A percentile compares a stretch with the other conserved stretches of the same genome.
phyloP scores from a whole-genome alignment of 2,113 vertebrate genomes.

The Setophaga coronata region DNA sequence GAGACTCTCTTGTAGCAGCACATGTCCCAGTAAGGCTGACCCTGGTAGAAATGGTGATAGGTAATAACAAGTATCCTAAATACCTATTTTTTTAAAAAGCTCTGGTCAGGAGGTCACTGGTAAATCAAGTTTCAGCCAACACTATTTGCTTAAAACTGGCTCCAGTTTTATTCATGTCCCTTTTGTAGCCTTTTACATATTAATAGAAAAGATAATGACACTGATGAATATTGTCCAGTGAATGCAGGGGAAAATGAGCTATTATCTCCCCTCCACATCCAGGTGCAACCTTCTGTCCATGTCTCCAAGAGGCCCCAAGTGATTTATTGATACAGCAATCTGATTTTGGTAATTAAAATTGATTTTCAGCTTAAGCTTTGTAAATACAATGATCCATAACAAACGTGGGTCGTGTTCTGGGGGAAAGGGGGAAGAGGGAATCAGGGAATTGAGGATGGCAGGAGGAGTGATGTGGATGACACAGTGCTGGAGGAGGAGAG shows the following conservation, averaged over 20 bases:
- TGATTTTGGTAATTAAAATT: conserved; percentile 81
- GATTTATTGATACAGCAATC: conserved; percentile 67
- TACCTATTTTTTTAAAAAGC: background rate
- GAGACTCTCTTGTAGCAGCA: background rate
- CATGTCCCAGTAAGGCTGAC: background rate
- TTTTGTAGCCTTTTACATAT: background rate
- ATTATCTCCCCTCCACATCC: conserved; percentile 16
- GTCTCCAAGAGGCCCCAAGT: background rate
- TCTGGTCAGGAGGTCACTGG: background rate
- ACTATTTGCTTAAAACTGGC: conserved; percentile 13
- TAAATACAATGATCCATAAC: conserved; percentile 54
- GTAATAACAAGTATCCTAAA: background rate
- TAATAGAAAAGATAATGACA: conserved; percentile 26
- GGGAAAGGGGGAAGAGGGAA: background rate
- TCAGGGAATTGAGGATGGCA: background rate
- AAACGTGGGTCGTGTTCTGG: conserved; percentile 39
- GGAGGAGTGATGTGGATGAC: background rate
- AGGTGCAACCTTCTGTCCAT: conserved; percentile 58
- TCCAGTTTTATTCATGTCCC: background rate
- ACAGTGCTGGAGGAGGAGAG: background rate
- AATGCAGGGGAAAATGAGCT: conserved; percentile 31
- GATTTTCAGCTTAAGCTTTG: conserved; percentile 73
- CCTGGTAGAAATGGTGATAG: background rate
- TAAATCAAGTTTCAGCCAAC: conserved; percentile 53
- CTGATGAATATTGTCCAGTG: conserved; percentile 36